Base-by-base conservation (phyloP, 1,140 invertebrate genomes). In the Drosophila malerkotliana region DNA sequence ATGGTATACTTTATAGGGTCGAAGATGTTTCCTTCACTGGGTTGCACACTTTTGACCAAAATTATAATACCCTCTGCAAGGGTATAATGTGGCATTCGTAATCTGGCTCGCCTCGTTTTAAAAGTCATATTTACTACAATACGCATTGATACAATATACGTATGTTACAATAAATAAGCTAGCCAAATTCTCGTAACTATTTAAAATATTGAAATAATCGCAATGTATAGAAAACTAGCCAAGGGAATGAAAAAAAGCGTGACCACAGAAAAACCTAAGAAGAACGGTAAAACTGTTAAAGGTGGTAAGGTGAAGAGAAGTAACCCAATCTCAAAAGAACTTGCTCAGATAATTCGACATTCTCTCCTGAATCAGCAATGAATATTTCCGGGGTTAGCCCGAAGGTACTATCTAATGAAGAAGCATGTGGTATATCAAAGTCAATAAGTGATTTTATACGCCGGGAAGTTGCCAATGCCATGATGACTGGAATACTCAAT, bases 361-460 rank as follows among this genome's bases (percentile, higher is more conserved):
- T 30, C 9, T n/a, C 26, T 0, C 6, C n/a, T 8, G 44, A 51
- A 0, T 12, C 56, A 15, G 30, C n/a, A 6, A 58, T 24, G 14
- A 12, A 24, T 14, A 4, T 9, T 34, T 6, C 12, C 24, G 14
- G 9, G 1, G 26, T 5, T 28, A 32, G 2, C 1, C 7, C 15
- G 41, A 15, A 8, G 15, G 15, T 44, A 14, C 4, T 44, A 5
- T 0, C 52, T 12, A 21, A 4, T 10, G 15, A 3, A 4, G 52
- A 62, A 24, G 44, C 37, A 1, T 56, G 48, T 37, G 41, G 52
- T 9, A 34, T 62, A 24, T 44, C 52, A 5, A 5, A 56, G 14
- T 62, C 52, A 1, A 62, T 56, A 7, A 44, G 34, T 8, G 9
- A 44, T 24, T 56, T 62, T 3, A 52, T 62, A 12, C 37, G 59